Evolutionary conservation across 2,888 invertebrate species (phyloP).

Genomic region (Galerucella calmariensis): DNA sequence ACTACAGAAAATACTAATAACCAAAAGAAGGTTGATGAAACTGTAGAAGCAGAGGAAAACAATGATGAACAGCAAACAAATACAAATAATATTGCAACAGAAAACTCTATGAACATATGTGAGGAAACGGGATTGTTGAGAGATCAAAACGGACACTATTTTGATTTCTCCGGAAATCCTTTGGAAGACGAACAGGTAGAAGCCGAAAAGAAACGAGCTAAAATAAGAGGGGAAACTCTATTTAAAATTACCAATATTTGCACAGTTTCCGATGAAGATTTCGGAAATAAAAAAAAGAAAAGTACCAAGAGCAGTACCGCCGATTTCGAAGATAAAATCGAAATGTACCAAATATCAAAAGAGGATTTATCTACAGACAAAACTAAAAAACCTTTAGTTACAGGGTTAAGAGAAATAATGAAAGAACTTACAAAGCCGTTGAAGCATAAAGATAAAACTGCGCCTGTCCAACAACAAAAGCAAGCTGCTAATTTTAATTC

Average conservation of each 20-base stretch:
- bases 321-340: constrained; percentile 12
- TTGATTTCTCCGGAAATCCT: constrained; percentile 19
- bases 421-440: too few relatives aligned
- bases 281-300: not conserved
- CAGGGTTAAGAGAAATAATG: not conserved
- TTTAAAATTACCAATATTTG: constrained; percentile 29
- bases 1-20: not conserved
- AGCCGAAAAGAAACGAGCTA: constrained; percentile 26
- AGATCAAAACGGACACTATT: constrained; percentile 24
- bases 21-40: not conserved
- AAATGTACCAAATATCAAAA: constrained; percentile 2
- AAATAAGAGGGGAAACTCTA: constrained; percentile 17
- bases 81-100: not conserved
- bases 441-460: too few relatives aligned
- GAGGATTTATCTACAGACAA: not conserved
- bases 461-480: not conserved
- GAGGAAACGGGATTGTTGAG: constrained; percentile 28
- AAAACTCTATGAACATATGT: constrained; percentile 15
- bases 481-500: not conserved
- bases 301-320: not conserved
- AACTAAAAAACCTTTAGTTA: not conserved
- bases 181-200: constrained; percentile 26
- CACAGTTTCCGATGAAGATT: constrained; percentile 23
- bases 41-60: not conserved
- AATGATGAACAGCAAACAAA: not conserved